Base-by-base conservation (phyloP, 2,888 invertebrate genomes). In the Rhimphoctona megacephalus region DNA sequence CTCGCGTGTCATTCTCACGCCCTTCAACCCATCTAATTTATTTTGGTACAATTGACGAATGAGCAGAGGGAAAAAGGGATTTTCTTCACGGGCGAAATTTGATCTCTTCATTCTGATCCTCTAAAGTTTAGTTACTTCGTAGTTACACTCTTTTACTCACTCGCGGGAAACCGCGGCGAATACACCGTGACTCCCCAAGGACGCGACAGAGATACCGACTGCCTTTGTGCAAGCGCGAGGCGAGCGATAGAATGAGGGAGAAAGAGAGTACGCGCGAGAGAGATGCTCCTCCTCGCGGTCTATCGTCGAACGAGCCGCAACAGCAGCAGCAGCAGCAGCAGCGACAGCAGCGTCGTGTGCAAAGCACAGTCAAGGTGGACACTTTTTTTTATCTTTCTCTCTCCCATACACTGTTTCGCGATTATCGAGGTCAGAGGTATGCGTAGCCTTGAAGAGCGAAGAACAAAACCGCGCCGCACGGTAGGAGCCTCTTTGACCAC, bases 341-440 rank as follows among this genome's bases (percentile, higher is more conserved):
- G 25, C 54, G 22, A 22, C 57, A 73, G 66, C 61, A 66, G 49
- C 57, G 64, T 57, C 81, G 72, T 69, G 77, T 46, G 78, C 72
- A 66, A 72, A 61, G 81, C 80, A 77, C 80, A 82, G 74, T 85
- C 85, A 85, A 85, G 85, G 85, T 83, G 79, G 72, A 80, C 39
- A 64, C 72, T 25, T 7, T 52, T 61, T 30, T 52, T 61, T 30
- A 61, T 61, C 61, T 46, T 25, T 72, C 61, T 72, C 73, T 72
- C 61, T 72, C 66, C 30, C 77, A 22, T 67, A 14, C 61, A 69
- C 81, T 70, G 74, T 69, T 36, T 67, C 61, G 57, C 70, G 73
- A 86, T 57, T 73, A 78, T 66, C 86, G 86, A 86, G 86, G 86
- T 86, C 86, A 81, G 72, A 86, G 83, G 86, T 86, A 80, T 73